Evolutionary conservation across 2,113 vertebrate species (phyloP).

Genomic region (Tachysurus vachellii): DNA sequence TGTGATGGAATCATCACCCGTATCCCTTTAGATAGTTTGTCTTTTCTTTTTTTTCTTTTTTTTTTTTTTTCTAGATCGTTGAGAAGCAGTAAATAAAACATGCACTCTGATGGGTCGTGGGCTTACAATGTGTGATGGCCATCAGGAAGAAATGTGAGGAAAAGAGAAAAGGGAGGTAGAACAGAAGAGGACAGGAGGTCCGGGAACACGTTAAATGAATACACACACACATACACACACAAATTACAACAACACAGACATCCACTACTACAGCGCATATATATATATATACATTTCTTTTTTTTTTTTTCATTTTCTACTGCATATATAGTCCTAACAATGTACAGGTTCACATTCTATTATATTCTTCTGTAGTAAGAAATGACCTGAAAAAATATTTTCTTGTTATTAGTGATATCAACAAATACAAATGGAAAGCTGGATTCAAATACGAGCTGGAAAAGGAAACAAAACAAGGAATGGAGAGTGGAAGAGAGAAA

Average conservation of each 20-base stretch:
- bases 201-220: background rate
- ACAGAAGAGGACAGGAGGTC: background rate
- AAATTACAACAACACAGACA: background rate
- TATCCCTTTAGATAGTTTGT: slow-evolving; percentile 25
- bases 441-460: background rate
- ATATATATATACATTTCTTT: too few species aligned
- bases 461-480: background rate
- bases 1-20: slow-evolving; percentile 36
- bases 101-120: slow-evolving; percentile 34
- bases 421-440: background rate
- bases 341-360: background rate
- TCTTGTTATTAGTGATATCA: background rate
- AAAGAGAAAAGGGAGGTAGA: background rate
- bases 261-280: background rate
- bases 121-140: background rate
- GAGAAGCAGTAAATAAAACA: slow-evolving; percentile 44
- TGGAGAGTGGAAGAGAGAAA: background rate
- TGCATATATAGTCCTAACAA: background rate
- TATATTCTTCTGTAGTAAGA: background rate
- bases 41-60: slow-evolving; percentile 1
- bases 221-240: background rate
- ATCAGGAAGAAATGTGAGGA: slow-evolving; percentile 7
- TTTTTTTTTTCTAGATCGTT: slow-evolving; percentile 27
- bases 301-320: background rate
- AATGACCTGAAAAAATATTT: background rate